phyloP scores from a whole-genome alignment of 2,113 vertebrate species.

The Misgurnus anguillicaudatus region DNA sequence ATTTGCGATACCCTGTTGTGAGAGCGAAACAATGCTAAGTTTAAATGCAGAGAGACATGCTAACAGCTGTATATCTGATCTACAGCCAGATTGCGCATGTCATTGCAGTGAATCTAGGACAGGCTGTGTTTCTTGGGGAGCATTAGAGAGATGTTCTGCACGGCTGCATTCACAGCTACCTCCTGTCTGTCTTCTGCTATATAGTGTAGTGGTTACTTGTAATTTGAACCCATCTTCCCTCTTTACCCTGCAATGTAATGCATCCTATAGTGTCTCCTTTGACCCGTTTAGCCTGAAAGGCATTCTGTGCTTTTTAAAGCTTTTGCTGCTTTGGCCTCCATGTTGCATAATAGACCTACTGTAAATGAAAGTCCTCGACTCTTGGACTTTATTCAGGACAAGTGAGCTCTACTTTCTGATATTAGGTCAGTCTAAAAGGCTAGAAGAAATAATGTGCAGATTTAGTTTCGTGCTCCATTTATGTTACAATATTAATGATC shows the following conservation, averaged over 20 bases:
- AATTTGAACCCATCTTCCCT: neutral
- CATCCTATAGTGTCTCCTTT: neutral
- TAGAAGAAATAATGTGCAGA: neutral
- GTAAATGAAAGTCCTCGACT: conserved; percentile 14
- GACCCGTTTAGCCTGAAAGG: conserved; percentile 1
- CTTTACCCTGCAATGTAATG: neutral
- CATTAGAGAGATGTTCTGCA: conserved; percentile 30
- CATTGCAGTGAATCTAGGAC: conserved; percentile 32
- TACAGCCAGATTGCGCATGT: conserved; percentile 4
- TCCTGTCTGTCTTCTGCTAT: neutral
- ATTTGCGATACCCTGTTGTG: neutral
- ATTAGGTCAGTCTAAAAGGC: neutral
- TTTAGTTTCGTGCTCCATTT: too few species aligned
- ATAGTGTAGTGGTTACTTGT: neutral
- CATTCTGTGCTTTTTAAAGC: conserved; percentile 11
- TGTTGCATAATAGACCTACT: conserved; percentile 18
- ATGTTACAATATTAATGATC: too few species aligned
- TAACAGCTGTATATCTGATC: conserved; percentile 9
- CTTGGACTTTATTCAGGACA: conserved; percentile 9
- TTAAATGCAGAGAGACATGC: neutral
- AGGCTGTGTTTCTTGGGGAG: conserved; percentile 41
- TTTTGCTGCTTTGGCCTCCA: neutral
- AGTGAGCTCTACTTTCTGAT: neutral
- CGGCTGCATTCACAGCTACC: conserved; percentile 25
- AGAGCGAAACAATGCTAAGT: neutral